Conservation (phyloP, 1,140 invertebrate species). For the Gonioctena quinquepunctata region DNA sequence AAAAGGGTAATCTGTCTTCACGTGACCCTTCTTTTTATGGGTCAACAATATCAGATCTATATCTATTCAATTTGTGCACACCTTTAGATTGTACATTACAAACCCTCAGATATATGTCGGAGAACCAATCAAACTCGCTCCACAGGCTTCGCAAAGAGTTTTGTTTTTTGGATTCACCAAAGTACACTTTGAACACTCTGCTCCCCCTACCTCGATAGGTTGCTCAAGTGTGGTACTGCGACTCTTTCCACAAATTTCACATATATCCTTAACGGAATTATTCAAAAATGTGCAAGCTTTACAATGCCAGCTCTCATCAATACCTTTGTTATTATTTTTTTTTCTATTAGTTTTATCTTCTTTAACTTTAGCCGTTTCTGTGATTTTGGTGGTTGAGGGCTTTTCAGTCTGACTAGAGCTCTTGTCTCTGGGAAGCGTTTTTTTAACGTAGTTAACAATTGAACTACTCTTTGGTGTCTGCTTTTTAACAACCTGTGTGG, state of each 20-base stretch:
- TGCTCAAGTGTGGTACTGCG: conserved; percentile 67
- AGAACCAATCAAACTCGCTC: conserved; percentile 70
- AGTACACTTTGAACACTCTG: conserved; percentile 78
- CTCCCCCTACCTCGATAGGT: conserved; percentile 73
- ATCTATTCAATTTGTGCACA: background rate
- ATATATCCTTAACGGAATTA: conserved; percentile 60
- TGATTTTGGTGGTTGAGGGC: background rate
- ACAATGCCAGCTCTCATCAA: conserved; percentile 65
- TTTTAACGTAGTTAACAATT: conserved; percentile 7
- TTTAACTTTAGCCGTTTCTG: conserved; percentile 13
- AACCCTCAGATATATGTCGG: conserved; percentile 59
- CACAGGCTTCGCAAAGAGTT: conserved; percentile 70
- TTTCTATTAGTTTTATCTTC: conserved; percentile 20
- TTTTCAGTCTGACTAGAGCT: background rate
- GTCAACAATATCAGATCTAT: background rate
- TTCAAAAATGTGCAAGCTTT: conserved; percentile 75
- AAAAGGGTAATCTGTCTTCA: too few relatives aligned
- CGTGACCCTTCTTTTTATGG: too few relatives aligned
- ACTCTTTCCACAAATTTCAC: conserved; percentile 79
- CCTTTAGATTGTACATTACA: too few relatives aligned
- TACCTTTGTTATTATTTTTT: background rate
- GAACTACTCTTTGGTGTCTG: background rate
- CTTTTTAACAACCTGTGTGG: conserved; percentile 25
- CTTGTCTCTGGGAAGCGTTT: conserved; percentile 22
- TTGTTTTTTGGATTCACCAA: conserved; percentile 75